phyloP scores from a whole-genome alignment of 2,797 vertebrate genomes.

The Rhabdophis nuchalis region DNA sequence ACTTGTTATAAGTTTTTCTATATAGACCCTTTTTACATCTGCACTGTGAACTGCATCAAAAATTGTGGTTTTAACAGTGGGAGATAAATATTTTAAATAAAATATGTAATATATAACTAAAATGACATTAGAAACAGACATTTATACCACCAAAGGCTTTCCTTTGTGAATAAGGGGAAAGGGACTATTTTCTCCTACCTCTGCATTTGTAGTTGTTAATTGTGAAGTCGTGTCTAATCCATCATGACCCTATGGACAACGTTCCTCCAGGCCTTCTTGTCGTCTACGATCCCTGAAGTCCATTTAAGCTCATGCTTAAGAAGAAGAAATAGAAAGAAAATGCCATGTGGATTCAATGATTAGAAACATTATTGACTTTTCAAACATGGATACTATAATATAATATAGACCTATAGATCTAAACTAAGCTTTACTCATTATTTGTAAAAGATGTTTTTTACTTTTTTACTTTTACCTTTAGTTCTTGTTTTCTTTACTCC shows the following conservation, averaged over 20 bases:
- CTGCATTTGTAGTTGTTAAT: not conserved
- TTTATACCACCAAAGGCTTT: not conserved
- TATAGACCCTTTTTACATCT: not conserved
- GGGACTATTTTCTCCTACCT: not conserved
- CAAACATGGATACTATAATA: not conserved
- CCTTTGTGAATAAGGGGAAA: not conserved
- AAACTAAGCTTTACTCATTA: not conserved
- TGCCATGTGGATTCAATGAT: not conserved
- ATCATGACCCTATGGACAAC: too few species aligned
- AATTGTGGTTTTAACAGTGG: not conserved
- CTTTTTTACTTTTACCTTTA: not conserved
- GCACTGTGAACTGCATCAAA: not conserved
- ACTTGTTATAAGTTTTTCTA: not conserved
- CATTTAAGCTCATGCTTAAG: too few species aligned
- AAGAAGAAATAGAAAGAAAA: not conserved
- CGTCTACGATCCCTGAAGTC: too few species aligned
- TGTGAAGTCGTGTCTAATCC: too few species aligned
- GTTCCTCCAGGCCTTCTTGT: too few species aligned
- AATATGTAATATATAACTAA: not conserved
- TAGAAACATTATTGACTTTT: not conserved
- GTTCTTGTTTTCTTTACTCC: not conserved
- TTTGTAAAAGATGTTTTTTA: not conserved
- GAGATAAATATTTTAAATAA: not conserved
- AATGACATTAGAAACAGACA: not conserved
- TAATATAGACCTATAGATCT: not conserved